Evolutionary conservation across 2,113 vertebrate genomes (phyloP).

Genomic region (Myocastor coypus): DNA sequence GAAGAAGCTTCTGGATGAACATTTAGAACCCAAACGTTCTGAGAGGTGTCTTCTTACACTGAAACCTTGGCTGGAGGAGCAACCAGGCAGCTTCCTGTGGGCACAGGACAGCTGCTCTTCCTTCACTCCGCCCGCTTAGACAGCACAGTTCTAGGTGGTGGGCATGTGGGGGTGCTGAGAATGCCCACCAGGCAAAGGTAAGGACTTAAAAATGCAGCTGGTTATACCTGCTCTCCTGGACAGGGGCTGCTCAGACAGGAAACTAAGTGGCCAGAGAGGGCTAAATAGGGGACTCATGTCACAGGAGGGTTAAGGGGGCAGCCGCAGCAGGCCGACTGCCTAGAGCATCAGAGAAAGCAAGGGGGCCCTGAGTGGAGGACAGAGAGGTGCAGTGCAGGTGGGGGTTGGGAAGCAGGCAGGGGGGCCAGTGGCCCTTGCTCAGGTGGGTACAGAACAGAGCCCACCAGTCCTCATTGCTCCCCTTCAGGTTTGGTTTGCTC

Average conservation of each 20-base stretch:
- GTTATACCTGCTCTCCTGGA: not conserved
- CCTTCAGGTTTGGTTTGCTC: not conserved
- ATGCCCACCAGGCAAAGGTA: accelerated
- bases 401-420: not conserved
- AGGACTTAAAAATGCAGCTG: too few relatives aligned
- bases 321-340: not conserved
- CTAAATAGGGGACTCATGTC: too few relatives aligned
- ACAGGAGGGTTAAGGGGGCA: not conserved
- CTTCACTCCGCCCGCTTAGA: not conserved
- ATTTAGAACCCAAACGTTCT: not conserved
- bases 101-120: not conserved
- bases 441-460: not conserved
- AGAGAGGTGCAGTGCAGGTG: not conserved
- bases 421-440: not conserved
- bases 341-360: not conserved
- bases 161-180: not conserved
- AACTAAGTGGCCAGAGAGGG: too few relatives aligned
- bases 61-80: not conserved
- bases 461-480: not conserved
- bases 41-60: too few relatives aligned
- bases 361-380: not conserved
- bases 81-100: not conserved
- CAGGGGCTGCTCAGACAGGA: not conserved
- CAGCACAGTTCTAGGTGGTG: not conserved
- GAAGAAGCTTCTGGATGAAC: not conserved